Evolutionary conservation across 2,797 vertebrate genomes (phyloP).

Genomic region (Manis crassicaudata): DNA sequence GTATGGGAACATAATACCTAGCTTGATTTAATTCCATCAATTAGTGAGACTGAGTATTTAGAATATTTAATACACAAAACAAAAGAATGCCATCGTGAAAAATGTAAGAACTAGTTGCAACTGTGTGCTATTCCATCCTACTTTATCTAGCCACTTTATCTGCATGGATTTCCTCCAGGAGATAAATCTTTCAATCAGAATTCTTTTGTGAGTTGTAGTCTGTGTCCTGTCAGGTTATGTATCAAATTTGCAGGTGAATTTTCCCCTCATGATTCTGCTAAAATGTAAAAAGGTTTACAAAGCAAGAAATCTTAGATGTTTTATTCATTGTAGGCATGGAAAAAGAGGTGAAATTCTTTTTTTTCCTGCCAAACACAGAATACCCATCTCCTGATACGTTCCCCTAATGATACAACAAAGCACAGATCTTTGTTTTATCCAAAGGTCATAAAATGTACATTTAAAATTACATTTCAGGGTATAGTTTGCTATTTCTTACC

Average conservation of each 20-base stretch:
- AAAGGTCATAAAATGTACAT: conserved; percentile 44
- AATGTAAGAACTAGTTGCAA: conserved; percentile 79
- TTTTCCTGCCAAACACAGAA: conserved; percentile 37
- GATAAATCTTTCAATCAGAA: conserved; percentile 85
- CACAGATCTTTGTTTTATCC: conserved; percentile 30
- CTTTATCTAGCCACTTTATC: conserved; percentile 86
- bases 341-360: conserved; percentile 31
- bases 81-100: conserved; percentile 82
- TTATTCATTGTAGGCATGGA: conserved; percentile 32
- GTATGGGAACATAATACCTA: conserved; percentile 62
- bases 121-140: conserved; percentile 79
- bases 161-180: conserved; percentile 83
- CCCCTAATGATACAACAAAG: conserved; percentile 18
- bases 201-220: conserved; percentile 74
- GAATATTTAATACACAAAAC: conserved; percentile 84
- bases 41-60: conserved; percentile 78
- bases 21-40: conserved; percentile 72
- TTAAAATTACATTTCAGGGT: conserved; percentile 23
- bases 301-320: conserved; percentile 67
- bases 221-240: conserved; percentile 64
- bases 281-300: conserved; percentile 68
- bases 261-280: conserved; percentile 69
- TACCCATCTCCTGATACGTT: conserved; percentile 35
- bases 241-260: conserved; percentile 78
- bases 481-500: conserved; percentile 47